Evolutionary conservation across 1,140 invertebrate species (phyloP).

Genomic region (Sminthurinus signatus): DNA sequence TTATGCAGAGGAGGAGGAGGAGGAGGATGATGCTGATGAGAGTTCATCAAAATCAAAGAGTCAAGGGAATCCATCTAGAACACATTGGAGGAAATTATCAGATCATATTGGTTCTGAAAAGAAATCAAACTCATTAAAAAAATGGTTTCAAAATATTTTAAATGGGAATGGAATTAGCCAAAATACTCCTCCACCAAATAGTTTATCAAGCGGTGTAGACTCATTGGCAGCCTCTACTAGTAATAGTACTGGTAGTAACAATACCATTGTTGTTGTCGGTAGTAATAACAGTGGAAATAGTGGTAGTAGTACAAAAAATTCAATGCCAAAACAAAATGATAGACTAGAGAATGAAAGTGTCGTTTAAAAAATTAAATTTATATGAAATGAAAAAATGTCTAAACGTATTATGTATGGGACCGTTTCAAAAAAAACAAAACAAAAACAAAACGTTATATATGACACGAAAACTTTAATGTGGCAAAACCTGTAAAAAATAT

Average conservation of each 20-base stretch:
- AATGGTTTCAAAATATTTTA: conserved; percentile 39
- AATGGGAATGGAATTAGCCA: conserved; percentile 36
- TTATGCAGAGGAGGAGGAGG: not conserved
- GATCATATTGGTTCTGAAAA: conserved; percentile 27
- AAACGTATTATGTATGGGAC: too few species aligned
- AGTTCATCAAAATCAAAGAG: not conserved
- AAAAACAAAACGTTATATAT: too few species aligned
- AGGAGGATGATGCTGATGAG: not conserved
- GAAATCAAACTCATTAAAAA: conserved; percentile 27
- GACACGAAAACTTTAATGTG: too few species aligned
- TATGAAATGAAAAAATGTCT: too few species aligned
- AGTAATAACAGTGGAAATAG: too few species aligned
- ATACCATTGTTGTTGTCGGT: not conserved
- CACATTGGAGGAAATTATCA: conserved; percentile 23
- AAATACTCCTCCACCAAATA: not conserved
- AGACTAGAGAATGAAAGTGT: not conserved
- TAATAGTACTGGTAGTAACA: not conserved
- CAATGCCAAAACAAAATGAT: not conserved
- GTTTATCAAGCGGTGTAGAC: not conserved
- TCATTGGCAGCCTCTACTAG: not conserved
- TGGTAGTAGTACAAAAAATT: not conserved
- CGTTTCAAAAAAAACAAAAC: too few species aligned
- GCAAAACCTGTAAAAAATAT: too few species aligned
- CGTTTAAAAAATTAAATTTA: not conserved
- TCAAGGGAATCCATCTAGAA: not conserved